Conservation (phyloP, 2,113 vertebrate genomes). For the Oncorhynchus gorbuscha region DNA sequence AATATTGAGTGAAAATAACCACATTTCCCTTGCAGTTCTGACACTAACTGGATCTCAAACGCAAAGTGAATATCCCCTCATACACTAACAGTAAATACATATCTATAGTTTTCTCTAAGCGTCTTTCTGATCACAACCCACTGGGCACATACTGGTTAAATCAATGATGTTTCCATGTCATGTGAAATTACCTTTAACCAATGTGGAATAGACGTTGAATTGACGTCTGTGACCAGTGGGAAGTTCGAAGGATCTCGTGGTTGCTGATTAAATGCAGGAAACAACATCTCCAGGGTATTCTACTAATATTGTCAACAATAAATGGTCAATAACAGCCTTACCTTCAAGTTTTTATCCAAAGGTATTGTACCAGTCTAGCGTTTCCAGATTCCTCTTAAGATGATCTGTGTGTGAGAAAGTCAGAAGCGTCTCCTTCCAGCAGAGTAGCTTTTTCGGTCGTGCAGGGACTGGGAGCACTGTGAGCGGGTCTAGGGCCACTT, state of each 20-base stretch:
- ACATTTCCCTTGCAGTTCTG: background rate
- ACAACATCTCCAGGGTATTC: background rate
- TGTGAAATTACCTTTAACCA: too few species aligned
- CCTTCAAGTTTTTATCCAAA: conserved; percentile 57
- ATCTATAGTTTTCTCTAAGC: background rate
- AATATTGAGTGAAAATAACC: too few species aligned
- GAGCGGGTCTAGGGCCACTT: conserved; percentile 54
- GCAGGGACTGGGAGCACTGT: conserved; percentile 52
- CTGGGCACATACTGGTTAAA: too few species aligned
- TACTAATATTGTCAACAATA: background rate
- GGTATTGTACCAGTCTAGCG: conserved; percentile 24
- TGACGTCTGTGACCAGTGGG: too few species aligned
- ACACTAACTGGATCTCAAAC: background rate
- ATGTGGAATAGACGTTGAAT: too few species aligned
- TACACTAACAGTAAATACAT: too few species aligned
- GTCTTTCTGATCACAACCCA: background rate
- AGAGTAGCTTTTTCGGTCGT: conserved; percentile 57
- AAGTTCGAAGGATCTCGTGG: background rate
- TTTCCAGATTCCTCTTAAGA: conserved; percentile 59
- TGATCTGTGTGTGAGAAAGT: conserved; percentile 34
- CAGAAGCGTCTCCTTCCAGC: conserved; percentile 48
- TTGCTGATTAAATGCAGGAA: background rate
- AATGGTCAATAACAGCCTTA: conserved; percentile 30
- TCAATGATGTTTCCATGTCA: too few species aligned
- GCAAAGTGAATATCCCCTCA: background rate